Conservation (phyloP, 2,113 vertebrate species). For the Calyptomena viridis region DNA sequence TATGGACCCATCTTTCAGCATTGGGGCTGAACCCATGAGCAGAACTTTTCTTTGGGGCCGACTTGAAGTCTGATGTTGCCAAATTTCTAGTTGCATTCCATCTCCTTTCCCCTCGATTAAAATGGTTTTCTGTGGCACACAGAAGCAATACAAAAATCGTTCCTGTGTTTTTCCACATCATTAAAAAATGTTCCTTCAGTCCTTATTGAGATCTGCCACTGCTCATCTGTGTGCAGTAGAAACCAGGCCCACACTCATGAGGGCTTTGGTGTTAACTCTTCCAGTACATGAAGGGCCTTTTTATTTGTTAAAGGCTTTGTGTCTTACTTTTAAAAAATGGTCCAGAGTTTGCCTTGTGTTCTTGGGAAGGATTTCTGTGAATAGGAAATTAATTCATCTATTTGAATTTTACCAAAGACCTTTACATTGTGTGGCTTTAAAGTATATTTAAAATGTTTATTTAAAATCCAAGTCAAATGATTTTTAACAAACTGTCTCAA, state of each 20-base stretch:
- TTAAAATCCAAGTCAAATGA: constrained; percentile 51
- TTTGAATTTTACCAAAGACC: neutral
- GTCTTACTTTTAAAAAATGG: neutral
- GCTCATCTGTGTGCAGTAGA: neutral
- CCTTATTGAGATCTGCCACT: neutral
- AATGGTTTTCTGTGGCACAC: neutral
- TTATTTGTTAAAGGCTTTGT: neutral
- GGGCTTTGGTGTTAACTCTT: neutral
- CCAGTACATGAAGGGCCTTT: neutral
- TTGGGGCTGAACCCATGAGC: neutral
- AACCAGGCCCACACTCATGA: neutral
- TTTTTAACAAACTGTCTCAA: constrained; percentile 53
- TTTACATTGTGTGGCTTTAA: neutral
- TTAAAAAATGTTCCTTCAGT: neutral
- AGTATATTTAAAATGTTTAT: constrained; percentile 54
- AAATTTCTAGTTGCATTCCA: neutral
- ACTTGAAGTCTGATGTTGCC: neutral
- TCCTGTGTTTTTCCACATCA: neutral
- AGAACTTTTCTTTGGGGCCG: neutral
- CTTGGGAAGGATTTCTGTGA: neutral
- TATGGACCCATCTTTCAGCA: neutral
- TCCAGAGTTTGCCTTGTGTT: neutral
- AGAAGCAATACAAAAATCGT: neutral
- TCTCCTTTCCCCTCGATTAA: neutral
- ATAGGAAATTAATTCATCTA: neutral